Percentiles rank a stretch among this genome's conserved stretches.
phyloP scores from a whole-genome alignment of 2,113 vertebrate genomes.

The Agapornis roseicollis region DNA sequence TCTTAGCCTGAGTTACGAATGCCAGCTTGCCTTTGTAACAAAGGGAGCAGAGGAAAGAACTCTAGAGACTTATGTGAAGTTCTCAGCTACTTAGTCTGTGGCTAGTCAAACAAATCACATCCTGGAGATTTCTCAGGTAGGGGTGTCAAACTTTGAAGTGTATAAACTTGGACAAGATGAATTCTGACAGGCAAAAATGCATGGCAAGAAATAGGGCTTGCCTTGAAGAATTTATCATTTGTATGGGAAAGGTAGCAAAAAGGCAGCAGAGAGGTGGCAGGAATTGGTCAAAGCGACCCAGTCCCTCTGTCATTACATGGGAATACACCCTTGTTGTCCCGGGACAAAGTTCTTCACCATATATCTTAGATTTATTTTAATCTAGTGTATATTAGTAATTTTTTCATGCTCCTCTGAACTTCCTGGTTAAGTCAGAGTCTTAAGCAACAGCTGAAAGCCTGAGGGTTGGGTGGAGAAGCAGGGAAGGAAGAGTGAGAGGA shows the following conservation, averaged over 20 bases:
- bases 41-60: neutral
- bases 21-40: neutral
- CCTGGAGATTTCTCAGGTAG: neutral
- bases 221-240: neutral
- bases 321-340: neutral
- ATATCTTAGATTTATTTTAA: neutral
- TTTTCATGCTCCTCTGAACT: neutral
- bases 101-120: neutral
- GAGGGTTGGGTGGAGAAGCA: neutral
- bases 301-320: neutral
- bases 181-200: neutral
- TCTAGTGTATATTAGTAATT: neutral
- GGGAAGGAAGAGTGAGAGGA: neutral
- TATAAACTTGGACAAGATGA: neutral
- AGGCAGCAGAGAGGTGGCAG: neutral
- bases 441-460: constrained; percentile 14
- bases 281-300: neutral
- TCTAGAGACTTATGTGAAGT: neutral
- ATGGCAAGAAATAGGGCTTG: neutral
- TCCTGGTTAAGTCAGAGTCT: neutral
- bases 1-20: neutral
- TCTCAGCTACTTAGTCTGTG: neutral
- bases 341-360: neutral
- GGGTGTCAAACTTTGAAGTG: neutral
- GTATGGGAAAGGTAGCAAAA: neutral